Conservation (phyloP, 2,797 vertebrate species). For the Rhynchotus rufescens region DNA sequence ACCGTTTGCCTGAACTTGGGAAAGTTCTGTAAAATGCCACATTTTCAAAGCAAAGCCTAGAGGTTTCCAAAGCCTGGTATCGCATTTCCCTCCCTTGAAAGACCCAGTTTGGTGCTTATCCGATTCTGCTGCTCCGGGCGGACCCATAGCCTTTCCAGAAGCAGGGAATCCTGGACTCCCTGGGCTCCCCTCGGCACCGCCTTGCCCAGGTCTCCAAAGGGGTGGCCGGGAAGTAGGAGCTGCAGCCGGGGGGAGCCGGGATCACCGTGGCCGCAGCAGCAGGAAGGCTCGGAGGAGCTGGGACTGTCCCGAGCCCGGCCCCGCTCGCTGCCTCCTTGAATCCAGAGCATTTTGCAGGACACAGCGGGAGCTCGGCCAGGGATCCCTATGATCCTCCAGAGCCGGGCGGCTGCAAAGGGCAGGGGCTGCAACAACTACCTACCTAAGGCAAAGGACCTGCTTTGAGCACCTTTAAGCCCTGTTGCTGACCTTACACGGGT, state of each 20-base stretch:
- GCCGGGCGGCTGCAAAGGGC: too few species aligned
- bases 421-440: background rate
- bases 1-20: background rate
- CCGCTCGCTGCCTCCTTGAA: too few species aligned
- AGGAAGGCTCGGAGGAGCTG: too few species aligned
- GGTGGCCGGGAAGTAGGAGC: background rate
- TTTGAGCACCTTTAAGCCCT: background rate
- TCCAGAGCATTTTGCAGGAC: too few species aligned
- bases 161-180: background rate
- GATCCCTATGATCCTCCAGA: too few species aligned
- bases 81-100: background rate
- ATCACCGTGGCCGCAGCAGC: too few species aligned
- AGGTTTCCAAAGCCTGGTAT: constrained; percentile 22
- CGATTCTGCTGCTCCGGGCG: background rate
- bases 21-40: background rate
- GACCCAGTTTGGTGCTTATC: background rate
- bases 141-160: background rate
- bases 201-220: background rate
- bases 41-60: background rate
- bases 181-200: background rate
- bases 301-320: too few species aligned
- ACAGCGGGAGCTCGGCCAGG: too few species aligned
- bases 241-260: too few species aligned
- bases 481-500: background rate
- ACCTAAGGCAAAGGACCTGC: background rate